Evolutionary conservation across 2,797 vertebrate species (phyloP), one percentile per base, ranked within the genome.

Genomic region (Spea hammondii): DNA sequence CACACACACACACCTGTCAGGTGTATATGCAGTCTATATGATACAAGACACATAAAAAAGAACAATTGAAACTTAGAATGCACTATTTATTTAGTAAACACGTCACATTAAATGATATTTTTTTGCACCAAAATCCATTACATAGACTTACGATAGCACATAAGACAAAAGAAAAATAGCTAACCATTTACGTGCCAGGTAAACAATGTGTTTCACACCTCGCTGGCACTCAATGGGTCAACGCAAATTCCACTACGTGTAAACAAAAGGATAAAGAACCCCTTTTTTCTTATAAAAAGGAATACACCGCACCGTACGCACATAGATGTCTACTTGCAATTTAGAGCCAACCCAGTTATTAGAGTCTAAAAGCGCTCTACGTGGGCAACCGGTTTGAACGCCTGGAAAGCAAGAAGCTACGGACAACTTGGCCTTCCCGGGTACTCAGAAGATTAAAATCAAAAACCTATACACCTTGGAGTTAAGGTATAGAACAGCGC

Each of bases 91-190:
- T 91, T 86, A 86, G 78, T 82, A 54, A 85, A 83, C 45, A 82
- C 77, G 86, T 87, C 85, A 89, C 88, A 86, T 80, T 85, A 84
- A 81, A 85, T 80, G 85, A 86, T 7, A 14, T 6, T n/a, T 32
- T 17, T 53, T 13, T 17, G 59, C n/a, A 62, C n/a, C n/a, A 62
- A 32, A 32, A 32, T 32, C 8, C 55, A 12, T 11, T 59, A 32
- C 4, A 32, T 5, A 62, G 14, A 62, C n/a, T 17, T 17, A 62
- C n/a, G 32, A 17, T 32, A 32, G 59, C 59, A 62, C 59, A 53
- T 53, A 62, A 17, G 59, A 32, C 32, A 7, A 62, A 57, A 62
- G 12, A 12, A 62, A 62, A 57, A 62, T 62, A 32, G 32, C 14
- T 7, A 53, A 53, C 10, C 55, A 59, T 59, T 59, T 5, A 59